Evolutionary conservation across 2,797 vertebrate genomes (phyloP), one percentile per base, ranked within the genome.

Genomic region (Monodelphis domestica): DNA sequence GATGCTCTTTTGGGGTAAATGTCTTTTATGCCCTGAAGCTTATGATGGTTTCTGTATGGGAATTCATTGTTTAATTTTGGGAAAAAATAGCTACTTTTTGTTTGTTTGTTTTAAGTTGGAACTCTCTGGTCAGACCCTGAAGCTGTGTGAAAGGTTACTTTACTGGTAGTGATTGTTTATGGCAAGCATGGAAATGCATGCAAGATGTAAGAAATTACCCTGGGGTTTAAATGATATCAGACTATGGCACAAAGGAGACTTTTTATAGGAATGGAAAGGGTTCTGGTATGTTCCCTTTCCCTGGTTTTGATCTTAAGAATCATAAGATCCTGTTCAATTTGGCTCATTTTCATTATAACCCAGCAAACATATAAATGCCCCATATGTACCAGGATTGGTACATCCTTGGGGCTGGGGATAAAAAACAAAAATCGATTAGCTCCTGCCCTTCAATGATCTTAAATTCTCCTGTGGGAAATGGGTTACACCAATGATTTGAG

Each of bases 231-330:
- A 45, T 30, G 55, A 94, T 30, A 45, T 94, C 87, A 59, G 54
- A 93, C 3, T 52, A 2, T 30, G 30, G 30, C n/a, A 93, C 30
- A 90, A 84, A 92, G 59, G 30, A 1, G 78, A 54, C 91, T 89
- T 92, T 52, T 94, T 89, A 94, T 96, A 89, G n/a, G 53, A 97
- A 93, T 56, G 17, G 63, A 78, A 78, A 78, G n/a, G n/a, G 15
- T 38, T 17, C n/a, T 38, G n/a, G n/a, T 38, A 38, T 78, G 6
- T 78, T 78, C 63, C n/a, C 17, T 78, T 78, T 78, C 2, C 63
- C 63, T 78, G 63, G 63, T 45, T 78, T 78, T 78, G 63, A 78
- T 38, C n/a, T n/a, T 78, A n/a, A 78, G n/a, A 78, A 3, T 78
- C 17, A 78, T 78, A 78, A 78, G n/a, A 78, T 78, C 7, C n/a